phyloP scores from a whole-genome alignment of 2,888 invertebrate species.

The Xylocampa areola region DNA sequence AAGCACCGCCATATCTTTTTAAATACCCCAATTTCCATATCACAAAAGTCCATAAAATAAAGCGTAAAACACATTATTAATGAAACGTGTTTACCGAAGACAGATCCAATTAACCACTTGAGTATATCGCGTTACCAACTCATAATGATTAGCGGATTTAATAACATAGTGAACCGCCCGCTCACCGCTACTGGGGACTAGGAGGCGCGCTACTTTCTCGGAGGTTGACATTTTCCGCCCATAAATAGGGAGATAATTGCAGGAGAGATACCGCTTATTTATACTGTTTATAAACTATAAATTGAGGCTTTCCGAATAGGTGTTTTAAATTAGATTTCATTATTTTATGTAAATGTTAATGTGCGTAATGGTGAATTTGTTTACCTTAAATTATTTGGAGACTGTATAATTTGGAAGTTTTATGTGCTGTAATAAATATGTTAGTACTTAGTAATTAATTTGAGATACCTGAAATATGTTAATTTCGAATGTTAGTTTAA shows the following conservation, averaged over 20 bases:
- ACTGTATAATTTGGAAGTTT: slow-evolving; percentile 4
- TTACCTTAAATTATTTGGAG: slow-evolving; percentile 13
- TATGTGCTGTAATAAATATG: background rate
- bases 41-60: slow-evolving; percentile 15
- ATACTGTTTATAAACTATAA: slow-evolving; percentile 69
- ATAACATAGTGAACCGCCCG: slow-evolving; percentile 66
- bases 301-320: slow-evolving; percentile 52
- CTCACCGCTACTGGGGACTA: slow-evolving; percentile 48
- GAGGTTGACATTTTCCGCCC: slow-evolving; percentile 77
- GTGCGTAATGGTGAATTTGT: slow-evolving; percentile 24
- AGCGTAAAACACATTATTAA: slow-evolving; percentile 32
- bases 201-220: slow-evolving; percentile 64
- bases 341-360: slow-evolving; percentile 44
- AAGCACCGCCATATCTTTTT: background rate
- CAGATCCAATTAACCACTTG: slow-evolving; percentile 54
- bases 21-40: background rate
- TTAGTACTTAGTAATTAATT: too few relatives aligned
- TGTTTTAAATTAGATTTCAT: slow-evolving; percentile 47
- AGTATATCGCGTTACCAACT: slow-evolving; percentile 63
- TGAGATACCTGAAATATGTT: too few relatives aligned
- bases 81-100: slow-evolving; percentile 42
- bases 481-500: too few relatives aligned
- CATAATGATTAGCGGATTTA: slow-evolving; percentile 71
- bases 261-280: slow-evolving; percentile 77
- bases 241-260: slow-evolving; percentile 81